These are phyloP conservation scores for Erebia epiphron DNA, from an alignment of 2,888 invertebrate species.

Conservation along the genomic window DNA sequence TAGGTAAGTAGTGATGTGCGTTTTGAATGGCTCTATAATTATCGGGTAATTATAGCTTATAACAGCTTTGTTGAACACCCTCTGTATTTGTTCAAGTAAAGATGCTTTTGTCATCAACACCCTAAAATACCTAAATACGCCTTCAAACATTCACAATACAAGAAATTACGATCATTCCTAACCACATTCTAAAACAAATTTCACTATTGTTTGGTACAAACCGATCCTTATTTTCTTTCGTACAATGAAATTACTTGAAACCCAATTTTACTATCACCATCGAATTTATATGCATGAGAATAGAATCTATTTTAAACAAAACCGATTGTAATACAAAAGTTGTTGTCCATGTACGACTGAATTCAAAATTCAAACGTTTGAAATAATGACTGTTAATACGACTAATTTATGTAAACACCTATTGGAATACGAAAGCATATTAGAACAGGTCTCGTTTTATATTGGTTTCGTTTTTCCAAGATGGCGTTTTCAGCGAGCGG, in stretches of 20 bases:
- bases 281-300: conserved; percentile 24
- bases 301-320: conserved; percentile 32
- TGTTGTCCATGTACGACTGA: conserved; percentile 41
- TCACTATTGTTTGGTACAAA: conserved; percentile 55
- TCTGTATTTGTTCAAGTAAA: conserved; percentile 38
- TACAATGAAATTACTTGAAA: conserved; percentile 53
- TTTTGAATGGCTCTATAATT: conserved; percentile 19
- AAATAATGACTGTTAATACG: conserved; percentile 65
- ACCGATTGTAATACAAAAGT: conserved; percentile 8
- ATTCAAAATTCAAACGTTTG: conserved; percentile 71
- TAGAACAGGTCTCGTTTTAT: conserved; percentile 39
- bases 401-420: conserved; percentile 46
- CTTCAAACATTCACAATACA: conserved; percentile 58
- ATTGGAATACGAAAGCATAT: not conserved
- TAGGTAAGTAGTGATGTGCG: not conserved
- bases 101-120: conserved; percentile 46
- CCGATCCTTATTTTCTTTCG: conserved; percentile 51
- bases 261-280: conserved; percentile 17
- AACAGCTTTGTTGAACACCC: conserved; percentile 32
- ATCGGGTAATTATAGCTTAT: conserved; percentile 31
- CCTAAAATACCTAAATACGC: conserved; percentile 48
- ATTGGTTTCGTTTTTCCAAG: conserved; percentile 54
- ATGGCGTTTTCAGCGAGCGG: conserved; percentile 57
- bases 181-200: conserved; percentile 47
- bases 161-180: conserved; percentile 55